Conservation (phyloP, 1,140 invertebrate genomes). For the Drosophila chauvacae region DNA sequence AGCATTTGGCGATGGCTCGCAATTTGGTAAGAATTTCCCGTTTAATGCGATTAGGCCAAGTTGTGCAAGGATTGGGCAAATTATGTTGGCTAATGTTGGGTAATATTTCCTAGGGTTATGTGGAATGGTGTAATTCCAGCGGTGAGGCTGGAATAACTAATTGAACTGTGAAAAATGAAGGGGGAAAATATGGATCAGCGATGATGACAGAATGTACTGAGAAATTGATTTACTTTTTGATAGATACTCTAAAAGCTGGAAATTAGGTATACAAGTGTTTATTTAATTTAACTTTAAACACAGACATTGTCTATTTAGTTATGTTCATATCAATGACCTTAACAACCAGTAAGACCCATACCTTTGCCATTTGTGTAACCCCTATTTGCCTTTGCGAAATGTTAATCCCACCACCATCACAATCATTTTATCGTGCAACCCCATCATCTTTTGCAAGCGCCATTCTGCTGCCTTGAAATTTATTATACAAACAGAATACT, state of each 20-base stretch:
- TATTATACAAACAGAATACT: conserved; percentile 15
- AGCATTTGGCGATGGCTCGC: conserved; percentile 26
- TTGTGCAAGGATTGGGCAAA: conserved; percentile 58
- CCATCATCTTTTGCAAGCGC: background rate
- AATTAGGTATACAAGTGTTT: background rate
- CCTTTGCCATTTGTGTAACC: conserved; percentile 2
- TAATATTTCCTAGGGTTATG: conserved; percentile 12
- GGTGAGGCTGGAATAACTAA: background rate
- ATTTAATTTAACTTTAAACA: background rate
- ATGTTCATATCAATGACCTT: background rate
- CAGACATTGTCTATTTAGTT: background rate
- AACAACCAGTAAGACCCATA: background rate
- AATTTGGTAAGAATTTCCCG: conserved; percentile 25
- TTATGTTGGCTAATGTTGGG: conserved; percentile 35
- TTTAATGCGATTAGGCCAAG: conserved; percentile 59
- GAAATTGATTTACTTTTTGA: background rate
- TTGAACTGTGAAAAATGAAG: background rate
- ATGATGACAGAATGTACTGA: background rate
- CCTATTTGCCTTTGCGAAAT: conserved; percentile 3
- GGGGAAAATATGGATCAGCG: background rate
- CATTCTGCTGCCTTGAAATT: conserved; percentile 38
- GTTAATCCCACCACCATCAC: conserved; percentile 20
- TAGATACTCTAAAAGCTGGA: background rate
- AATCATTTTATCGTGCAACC: conserved; percentile 13
- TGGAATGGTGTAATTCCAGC: conserved; percentile 11